Evolutionary conservation across 2,113 vertebrate genomes (phyloP), one percentile per base, ranked within the genome.

Genomic region (Sebastes schlegelii): DNA sequence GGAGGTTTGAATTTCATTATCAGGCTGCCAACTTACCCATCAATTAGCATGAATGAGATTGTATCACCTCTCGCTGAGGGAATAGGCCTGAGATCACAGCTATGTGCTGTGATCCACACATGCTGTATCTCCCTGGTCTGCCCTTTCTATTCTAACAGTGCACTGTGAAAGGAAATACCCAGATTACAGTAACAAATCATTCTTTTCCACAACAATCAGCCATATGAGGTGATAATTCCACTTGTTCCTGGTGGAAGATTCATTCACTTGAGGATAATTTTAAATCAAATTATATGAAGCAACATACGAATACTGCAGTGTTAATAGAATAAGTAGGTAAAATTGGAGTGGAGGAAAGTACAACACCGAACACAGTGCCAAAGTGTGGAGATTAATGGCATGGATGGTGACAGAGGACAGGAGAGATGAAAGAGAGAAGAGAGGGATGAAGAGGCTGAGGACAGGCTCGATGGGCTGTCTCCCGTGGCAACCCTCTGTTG

Each of bases 401-500:
- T 34, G 64, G 48, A 74, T 60, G 71, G 65, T 62, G 89, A 89
- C 80, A 63, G 62, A 71, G 74, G 69, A 80, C 74, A 66, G 76
- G 71, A 62, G 69, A 85, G 86, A 91, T 91, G 79, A 91, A 90
- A 91, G 87, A 84, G 84, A 83, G 70, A 68, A 70, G 78, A 86
- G 77, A 86, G 73, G 78, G 88, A 89, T 91, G 88, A 87, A 34
- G 86, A 89, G 84, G 82, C 78, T 45, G 74, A 84, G 72, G 83
- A 87, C 64, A 74, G 74, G 64, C 83, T 82, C 54, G 51, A 77
- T 76, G 80, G 90, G 81, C 79, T 79, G 91, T 91, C 85, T 93
- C 93, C 92, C 91, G 52, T 88, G 83, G 92, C 90, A 94, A 94
- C 92, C 67, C 43, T 72, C 72, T 80, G 84, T 87, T 87, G 80